phyloP scores from a whole-genome alignment of 2,797 vertebrate species.

The Aselliscus stoliczkanus region DNA sequence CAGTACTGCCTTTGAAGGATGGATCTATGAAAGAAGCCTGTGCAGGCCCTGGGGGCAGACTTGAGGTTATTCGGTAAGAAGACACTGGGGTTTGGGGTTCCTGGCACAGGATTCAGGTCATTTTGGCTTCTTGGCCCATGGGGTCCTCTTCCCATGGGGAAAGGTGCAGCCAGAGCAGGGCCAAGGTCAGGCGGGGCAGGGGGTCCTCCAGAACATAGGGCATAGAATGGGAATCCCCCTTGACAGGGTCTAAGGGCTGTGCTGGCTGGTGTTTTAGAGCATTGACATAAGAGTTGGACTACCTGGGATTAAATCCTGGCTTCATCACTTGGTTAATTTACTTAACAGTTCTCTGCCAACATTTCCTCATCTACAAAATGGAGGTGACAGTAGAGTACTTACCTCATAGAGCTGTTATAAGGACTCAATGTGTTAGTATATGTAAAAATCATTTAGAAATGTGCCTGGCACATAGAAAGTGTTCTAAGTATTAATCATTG shows the following conservation, averaged over 20 bases:
- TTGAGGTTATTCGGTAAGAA: not conserved
- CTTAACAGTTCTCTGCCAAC: not conserved
- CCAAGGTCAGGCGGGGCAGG: too few species aligned
- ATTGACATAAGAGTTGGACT: too few species aligned
- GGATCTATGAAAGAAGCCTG: not conserved
- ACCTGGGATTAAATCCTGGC: not conserved
- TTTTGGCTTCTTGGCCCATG: not conserved
- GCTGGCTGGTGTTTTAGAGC: not conserved
- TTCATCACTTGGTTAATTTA: not conserved
- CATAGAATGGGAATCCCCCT: not conserved
- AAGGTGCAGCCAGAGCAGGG: too few species aligned
- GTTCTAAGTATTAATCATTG: not conserved
- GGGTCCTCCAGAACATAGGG: not conserved
- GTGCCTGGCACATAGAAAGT: not conserved
- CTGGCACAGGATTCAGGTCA: not conserved
- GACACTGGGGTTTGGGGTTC: not conserved
- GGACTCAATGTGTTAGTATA: not conserved
- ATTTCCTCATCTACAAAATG: not conserved
- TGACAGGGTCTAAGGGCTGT: not conserved
- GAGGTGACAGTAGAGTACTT: not conserved
- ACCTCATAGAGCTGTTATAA: not conserved
- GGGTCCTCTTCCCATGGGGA: not conserved
- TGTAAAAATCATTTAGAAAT: not conserved
- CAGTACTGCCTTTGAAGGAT: accelerated
- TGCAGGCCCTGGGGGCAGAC: not conserved